Conservation (phyloP, 2,797 vertebrate genomes). For the Sus cebifrons region DNA sequence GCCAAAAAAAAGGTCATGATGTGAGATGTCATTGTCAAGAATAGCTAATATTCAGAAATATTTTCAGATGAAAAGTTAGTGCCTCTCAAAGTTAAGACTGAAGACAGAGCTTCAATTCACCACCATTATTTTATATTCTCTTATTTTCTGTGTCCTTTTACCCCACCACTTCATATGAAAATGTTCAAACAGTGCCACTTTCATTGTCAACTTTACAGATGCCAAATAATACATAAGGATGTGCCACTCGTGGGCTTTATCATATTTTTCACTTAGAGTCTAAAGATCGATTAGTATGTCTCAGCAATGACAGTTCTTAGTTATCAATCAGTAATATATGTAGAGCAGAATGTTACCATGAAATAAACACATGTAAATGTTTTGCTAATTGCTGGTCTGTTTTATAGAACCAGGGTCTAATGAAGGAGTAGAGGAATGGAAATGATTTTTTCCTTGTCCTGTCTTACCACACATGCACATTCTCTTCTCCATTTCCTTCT, state of each 20-base stretch:
- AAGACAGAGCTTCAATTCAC: background rate
- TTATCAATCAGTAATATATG: background rate
- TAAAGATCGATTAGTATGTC: conserved; percentile 36
- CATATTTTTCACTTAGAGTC: conserved; percentile 51
- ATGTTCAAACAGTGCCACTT: conserved; percentile 44
- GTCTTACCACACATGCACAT: background rate
- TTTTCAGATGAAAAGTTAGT: conserved; percentile 25
- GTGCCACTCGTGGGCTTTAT: background rate
- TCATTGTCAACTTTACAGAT: conserved; percentile 8
- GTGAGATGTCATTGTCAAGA: background rate
- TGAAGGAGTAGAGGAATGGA: background rate
- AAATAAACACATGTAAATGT: background rate
- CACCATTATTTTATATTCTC: background rate
- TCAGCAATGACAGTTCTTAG: conserved; percentile 25
- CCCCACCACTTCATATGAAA: background rate
- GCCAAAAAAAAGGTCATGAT: too few species aligned
- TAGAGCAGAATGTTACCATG: background rate
- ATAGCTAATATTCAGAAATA: conserved; percentile 15
- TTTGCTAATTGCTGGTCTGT: conserved; percentile 35
- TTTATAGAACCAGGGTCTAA: background rate
- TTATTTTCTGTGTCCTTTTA: background rate
- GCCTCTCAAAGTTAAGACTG: conserved; percentile 59
- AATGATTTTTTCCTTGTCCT: background rate
- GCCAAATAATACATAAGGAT: background rate
- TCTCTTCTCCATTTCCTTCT: background rate